Percentiles rank a stretch among this genome's conserved stretches.
Conservation (phyloP, 1,140 invertebrate genomes). For the Brachionus koreanus region DNA sequence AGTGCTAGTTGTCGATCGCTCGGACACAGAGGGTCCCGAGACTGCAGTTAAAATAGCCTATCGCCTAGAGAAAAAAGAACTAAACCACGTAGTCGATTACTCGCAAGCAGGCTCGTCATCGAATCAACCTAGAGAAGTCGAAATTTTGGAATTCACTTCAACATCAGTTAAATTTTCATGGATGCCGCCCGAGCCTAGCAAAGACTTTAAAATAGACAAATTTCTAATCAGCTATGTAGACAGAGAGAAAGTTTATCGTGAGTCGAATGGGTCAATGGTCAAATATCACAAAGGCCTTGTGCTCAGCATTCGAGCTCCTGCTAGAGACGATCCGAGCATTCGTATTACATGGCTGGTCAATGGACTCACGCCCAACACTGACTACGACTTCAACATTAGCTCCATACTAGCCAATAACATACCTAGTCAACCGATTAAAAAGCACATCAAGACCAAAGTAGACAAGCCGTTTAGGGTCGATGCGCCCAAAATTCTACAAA, state of each 20-base stretch:
- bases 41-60: neutral
- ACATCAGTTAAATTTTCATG: constrained; percentile 41
- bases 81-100: constrained; percentile 4
- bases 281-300: constrained; percentile 9
- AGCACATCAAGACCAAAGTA: neutral
- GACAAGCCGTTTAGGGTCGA: constrained; percentile 4
- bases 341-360: constrained; percentile 22
- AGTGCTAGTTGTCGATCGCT: neutral
- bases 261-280: neutral
- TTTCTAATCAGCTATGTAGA: constrained; percentile 36
- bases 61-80: neutral
- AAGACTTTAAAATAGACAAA: constrained; percentile 2
- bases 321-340: constrained; percentile 15
- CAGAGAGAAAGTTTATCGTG: neutral
- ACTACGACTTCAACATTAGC: constrained; percentile 37
- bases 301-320: constrained; percentile 1
- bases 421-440: neutral
- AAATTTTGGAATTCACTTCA: constrained; percentile 21
- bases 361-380: neutral
- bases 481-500: neutral
- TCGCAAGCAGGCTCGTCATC: neutral
- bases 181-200: neutral
- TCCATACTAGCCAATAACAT: neutral
- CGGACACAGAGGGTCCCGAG: constrained; percentile 1
- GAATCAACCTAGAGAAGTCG: neutral